These are phyloP conservation scores for Takifugu bimaculatus DNA, from an alignment of 2,113 vertebrate species.

Conservation along the genomic window DNA sequence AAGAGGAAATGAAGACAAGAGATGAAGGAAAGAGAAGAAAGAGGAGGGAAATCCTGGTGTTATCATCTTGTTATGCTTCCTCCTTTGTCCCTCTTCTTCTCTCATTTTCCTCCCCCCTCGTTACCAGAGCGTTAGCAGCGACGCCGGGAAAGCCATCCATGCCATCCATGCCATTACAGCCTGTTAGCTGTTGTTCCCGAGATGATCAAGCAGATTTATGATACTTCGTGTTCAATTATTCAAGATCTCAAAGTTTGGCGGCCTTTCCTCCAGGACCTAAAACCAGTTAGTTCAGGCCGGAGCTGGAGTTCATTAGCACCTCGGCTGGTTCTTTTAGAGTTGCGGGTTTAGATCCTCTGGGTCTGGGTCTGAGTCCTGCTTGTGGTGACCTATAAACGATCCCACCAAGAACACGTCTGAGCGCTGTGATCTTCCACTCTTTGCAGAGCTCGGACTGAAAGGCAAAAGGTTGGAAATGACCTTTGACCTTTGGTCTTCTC, in stretches of 20 bases:
- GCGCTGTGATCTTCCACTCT: conserved; percentile 14
- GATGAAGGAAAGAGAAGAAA: conserved; percentile 49
- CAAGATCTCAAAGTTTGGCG: conserved; percentile 62
- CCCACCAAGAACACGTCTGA: background rate
- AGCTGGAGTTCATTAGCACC: too few species aligned
- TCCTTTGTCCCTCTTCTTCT: conserved; percentile 10
- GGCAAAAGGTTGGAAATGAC: too few species aligned
- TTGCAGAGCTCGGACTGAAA: too few species aligned
- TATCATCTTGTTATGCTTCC: conserved; percentile 43
- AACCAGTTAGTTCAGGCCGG: conserved; percentile 32
- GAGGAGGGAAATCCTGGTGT: conserved; percentile 42
- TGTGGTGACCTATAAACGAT: too few species aligned
- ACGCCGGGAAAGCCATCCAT: conserved; percentile 17
- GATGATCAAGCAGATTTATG: conserved; percentile 55
- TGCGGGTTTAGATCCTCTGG: too few species aligned
- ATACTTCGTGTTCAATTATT: conserved; percentile 68
- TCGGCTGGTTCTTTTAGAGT: too few species aligned
- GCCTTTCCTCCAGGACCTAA: conserved; percentile 23
- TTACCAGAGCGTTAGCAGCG: conserved; percentile 6
- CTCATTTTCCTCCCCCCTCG: background rate
- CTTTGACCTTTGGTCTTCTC: too few species aligned
- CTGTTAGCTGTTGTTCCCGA: conserved; percentile 56
- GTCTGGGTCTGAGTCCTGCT: too few species aligned
- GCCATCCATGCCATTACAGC: conserved; percentile 27
- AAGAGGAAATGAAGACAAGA: conserved; percentile 58